Percentiles rank a stretch among this genome's conserved stretches.
Conservation (phyloP, 1,140 invertebrate genomes). For the Dryas iulia region DNA sequence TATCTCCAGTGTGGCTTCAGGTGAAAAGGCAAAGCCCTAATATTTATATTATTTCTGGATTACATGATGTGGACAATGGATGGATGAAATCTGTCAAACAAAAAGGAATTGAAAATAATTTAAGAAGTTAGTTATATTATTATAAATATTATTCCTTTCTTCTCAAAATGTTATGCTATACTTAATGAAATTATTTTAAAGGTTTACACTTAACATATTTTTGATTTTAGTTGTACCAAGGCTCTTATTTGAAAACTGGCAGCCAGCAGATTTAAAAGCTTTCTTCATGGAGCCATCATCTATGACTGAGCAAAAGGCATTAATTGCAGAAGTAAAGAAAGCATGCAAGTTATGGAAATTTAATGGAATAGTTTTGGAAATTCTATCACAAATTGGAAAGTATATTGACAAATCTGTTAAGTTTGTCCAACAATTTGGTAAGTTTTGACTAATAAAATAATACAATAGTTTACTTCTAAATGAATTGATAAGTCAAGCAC, state of each 20-base stretch:
- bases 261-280: conserved; percentile 83
- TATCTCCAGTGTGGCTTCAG: conserved; percentile 97
- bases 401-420: conserved; percentile 83
- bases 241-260: conserved; percentile 93
- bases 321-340: conserved; percentile 83
- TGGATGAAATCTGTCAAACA: conserved; percentile 88
- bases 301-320: conserved; percentile 80
- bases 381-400: conserved; percentile 91
- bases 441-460: no score
- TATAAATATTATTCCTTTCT: conserved; percentile 9
- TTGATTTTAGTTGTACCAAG: conserved; percentile 86
- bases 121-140: conserved; percentile 51
- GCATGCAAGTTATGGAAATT: conserved; percentile 86
- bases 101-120: conserved; percentile 61
- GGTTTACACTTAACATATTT: neutral
- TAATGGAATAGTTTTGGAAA: conserved; percentile 93
- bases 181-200: no score
- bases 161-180: no score
- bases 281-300: conserved; percentile 82
- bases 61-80: conserved; percentile 90
- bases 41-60: conserved; percentile 84
- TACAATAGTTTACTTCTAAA: no score
- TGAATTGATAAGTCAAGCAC: no score
- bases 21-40: conserved; percentile 83
- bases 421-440: conserved; percentile 84